Percentiles rank a stretch among this genome's conserved stretches.
Evolutionary conservation across 2,888 invertebrate genomes (phyloP).

Genomic region (Hybos culiciformis): DNA sequence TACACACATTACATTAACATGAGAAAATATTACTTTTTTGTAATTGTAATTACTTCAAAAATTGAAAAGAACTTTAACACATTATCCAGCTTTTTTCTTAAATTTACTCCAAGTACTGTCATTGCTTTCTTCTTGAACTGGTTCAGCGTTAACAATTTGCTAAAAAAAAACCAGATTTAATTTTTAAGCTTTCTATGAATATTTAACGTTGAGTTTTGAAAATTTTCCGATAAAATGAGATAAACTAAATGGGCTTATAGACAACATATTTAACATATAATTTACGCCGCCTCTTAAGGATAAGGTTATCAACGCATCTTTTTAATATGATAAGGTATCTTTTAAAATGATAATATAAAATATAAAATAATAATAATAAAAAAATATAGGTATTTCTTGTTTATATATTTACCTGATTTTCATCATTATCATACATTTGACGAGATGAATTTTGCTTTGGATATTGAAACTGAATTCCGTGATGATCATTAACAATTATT

Average conservation of each 20-base stretch:
- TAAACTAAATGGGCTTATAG: not conserved
- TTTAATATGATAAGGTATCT: no score
- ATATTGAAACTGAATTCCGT: not conserved
- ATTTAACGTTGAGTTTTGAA: not conserved
- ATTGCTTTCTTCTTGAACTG: constrained; percentile 18
- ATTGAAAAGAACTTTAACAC: no score
- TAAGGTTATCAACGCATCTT: no score
- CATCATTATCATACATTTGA: no score
- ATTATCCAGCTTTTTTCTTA: constrained; percentile 22
- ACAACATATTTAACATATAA: not conserved
- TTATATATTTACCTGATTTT: no score
- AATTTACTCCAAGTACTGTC: constrained; percentile 22
- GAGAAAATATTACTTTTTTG: no score
- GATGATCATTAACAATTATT: not conserved
- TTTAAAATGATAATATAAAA: no score
- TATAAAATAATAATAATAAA: no score
- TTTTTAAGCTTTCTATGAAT: not conserved
- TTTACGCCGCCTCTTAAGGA: not conserved
- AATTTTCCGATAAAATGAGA: not conserved
- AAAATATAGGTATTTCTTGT: no score
- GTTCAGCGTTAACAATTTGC: constrained; percentile 15
- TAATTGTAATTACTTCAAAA: no score
- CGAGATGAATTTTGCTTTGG: no score
- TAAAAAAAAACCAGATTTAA: not conserved
- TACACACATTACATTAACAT: no score